Evolutionary conservation across 2,888 invertebrate species (phyloP), one percentile per base, ranked within the genome.

Genomic region (Microplitis deprimator): DNA sequence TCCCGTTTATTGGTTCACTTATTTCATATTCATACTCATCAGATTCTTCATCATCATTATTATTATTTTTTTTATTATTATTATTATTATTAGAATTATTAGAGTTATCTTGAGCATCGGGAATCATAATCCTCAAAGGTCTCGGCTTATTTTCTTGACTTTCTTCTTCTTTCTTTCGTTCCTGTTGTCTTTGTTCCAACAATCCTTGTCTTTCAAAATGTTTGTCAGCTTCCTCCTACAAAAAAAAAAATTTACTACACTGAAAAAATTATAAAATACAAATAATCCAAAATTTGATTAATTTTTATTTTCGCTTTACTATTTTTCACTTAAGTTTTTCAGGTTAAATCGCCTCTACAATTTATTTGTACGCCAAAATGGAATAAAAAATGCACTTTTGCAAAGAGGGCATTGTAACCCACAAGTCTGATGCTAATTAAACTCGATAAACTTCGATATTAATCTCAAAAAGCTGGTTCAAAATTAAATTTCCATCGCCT

Each of bases 111-210:
- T 90, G 90, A 1, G 83, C 80, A 65, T 91, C 91, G 0, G 91
- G 91, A 13, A 91, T 91, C 83, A 91, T 90, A 79, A 92, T 92
- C 79, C 91, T 89, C 69, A 92, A 79, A 0, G 91, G 90, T 39
- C 88, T 87, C 5, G 13, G 13, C 73, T 89, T 88, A 4, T 90
- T 81, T 40, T 75, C 59, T 60, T 78, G 60, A 61, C 68, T 69
- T 2, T 68, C 77, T 29, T 80, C 74, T 29, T 78, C 62, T 10
- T 79, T 68, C 3, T 75, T 41, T 39, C 67, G 77, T 67, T 77
- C 76, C 40, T 73, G 59, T 29, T 29, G 29, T 29, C 29, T 17
- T 17, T 17, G 29, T 64, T 80, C 72, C n/a, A 50, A 62, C 7
- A 77, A 73, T 68, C 76, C 77, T 38, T 82, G 79, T 29, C 78